A percentile compares a stretch with the other conserved stretches of the same genome.
Conservation (phyloP, 2,888 invertebrate genomes). For the Amblyteles armatorius region DNA sequence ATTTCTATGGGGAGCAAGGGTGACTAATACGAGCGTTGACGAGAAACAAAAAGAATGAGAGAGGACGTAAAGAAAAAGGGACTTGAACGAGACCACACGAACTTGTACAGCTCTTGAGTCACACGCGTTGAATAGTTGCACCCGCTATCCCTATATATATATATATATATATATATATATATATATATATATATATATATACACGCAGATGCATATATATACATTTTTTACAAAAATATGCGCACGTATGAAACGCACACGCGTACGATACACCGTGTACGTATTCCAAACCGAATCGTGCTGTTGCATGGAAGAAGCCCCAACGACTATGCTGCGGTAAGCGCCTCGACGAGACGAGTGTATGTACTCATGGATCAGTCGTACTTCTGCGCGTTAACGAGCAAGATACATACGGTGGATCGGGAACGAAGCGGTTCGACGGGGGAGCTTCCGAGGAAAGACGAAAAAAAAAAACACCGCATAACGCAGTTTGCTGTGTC, state of each 20-base stretch:
- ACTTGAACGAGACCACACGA: slow-evolving; percentile 19
- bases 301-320: slow-evolving; percentile 32
- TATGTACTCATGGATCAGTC: slow-evolving; percentile 35
- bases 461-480: slow-evolving; percentile 5
- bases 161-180: too few relatives aligned
- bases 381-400: slow-evolving; percentile 52
- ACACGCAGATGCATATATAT: too few relatives aligned
- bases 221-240: neutral
- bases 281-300: neutral
- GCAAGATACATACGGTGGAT: slow-evolving; percentile 23
- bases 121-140: slow-evolving; percentile 1
- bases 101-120: slow-evolving; percentile 13
- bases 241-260: neutral
- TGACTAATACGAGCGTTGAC: neutral
- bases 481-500: neutral
- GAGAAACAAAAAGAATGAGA: slow-evolving; percentile 17
- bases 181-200: too few relatives aligned
- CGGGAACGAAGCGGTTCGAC: slow-evolving; percentile 20
- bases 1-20: slow-evolving; percentile 6
- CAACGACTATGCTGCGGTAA: slow-evolving; percentile 18
- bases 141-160: neutral
- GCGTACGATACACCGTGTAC: neutral
- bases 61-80: slow-evolving; percentile 18
- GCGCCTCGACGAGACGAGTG: slow-evolving; percentile 9
- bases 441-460: neutral